A percentile compares a stretch with the other conserved stretches of the same genome.
Conservation (phyloP, 2,797 vertebrate genomes). For the Eleutherodactylus coqui region DNA sequence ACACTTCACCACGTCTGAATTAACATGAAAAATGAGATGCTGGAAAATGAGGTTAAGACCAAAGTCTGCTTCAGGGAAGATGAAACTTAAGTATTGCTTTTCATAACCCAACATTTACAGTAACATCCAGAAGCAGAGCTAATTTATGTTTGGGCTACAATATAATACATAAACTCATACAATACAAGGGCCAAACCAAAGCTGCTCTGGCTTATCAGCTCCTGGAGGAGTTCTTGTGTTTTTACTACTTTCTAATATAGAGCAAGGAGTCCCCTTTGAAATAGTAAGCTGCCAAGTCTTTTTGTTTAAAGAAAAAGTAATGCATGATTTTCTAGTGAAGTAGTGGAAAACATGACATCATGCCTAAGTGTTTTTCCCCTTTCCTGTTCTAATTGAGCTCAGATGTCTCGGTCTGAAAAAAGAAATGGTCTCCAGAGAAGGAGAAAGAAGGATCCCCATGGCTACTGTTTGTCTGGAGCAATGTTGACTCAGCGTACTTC, state of each 20-base stretch:
- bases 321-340: conserved; percentile 72
- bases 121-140: conserved; percentile 27
- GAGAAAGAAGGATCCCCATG: conserved; percentile 65
- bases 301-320: conserved; percentile 71
- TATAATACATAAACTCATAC: conserved; percentile 10
- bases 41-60: not conserved
- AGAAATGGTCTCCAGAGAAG: conserved; percentile 65
- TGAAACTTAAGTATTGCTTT: not conserved
- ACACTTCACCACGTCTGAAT: not conserved
- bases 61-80: not conserved
- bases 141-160: conserved; percentile 41
- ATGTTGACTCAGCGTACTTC: conserved; percentile 67
- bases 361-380: conserved; percentile 68
- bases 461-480: conserved; percentile 70
- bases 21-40: conserved; percentile 1
- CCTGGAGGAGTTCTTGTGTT: conserved; percentile 43
- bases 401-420: conserved; percentile 71
- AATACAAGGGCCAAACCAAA: conserved; percentile 36
- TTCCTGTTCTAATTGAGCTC: conserved; percentile 69
- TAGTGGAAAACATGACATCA: conserved; percentile 79
- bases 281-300: conserved; percentile 69
- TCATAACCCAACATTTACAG: conserved; percentile 6
- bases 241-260: conserved; percentile 55
- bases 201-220: conserved; percentile 49
- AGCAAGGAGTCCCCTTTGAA: conserved; percentile 64